Evolutionary conservation across 2,113 vertebrate genomes (phyloP), one percentile per base, ranked within the genome.

Genomic region (Stigmatopora argus): DNA sequence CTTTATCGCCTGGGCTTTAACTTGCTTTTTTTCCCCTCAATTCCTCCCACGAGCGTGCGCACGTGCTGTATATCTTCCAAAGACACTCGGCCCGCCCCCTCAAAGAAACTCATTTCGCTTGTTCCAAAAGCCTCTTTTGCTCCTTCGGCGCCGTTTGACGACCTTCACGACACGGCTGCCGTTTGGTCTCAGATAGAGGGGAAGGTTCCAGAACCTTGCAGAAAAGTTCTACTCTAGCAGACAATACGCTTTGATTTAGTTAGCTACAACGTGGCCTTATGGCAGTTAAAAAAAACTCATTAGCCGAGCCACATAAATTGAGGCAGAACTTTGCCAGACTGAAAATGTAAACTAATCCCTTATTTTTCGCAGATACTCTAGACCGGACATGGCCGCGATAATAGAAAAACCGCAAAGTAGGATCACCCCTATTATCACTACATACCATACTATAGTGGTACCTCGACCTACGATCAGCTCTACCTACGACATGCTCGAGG

Each of bases 51-150:
- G 55, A 70, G 52, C 64, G 62, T 18, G 69, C 69, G 62, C 75
- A 67, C 58, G 60, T 38, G 35, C 70, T 66, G 64, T 84, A 80
- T 89, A 80, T 87, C 74, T 85, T 82, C 82, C 78, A 71, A 76
- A 80, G 81, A 73, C 83, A 83, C 77, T 69, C 80, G 60, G 71
- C 70, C 80, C 80, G 35, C 68, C 84, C 79, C 85, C 82, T 85
- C 78, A 86, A 86, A 88, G 84, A 86, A 87, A 88, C 83, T 86
- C 70, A 84, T 85, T 86, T 85, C 69, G 81, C 78, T 52, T 78
- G 64, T 70, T 79, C 66, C 74, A 80, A 90, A 87, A 85, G 81
- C 79, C 77, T 85, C 82, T 88, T 88, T 85, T 76, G 70, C 77
- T 82, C 69, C 73, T 65, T 82, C 82, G 79, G 78, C 83, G 78